A percentile compares a stretch with the other conserved stretches of the same genome.
Evolutionary conservation across 2,797 vertebrate species (phyloP).

Genomic region (Poecile montanus): DNA sequence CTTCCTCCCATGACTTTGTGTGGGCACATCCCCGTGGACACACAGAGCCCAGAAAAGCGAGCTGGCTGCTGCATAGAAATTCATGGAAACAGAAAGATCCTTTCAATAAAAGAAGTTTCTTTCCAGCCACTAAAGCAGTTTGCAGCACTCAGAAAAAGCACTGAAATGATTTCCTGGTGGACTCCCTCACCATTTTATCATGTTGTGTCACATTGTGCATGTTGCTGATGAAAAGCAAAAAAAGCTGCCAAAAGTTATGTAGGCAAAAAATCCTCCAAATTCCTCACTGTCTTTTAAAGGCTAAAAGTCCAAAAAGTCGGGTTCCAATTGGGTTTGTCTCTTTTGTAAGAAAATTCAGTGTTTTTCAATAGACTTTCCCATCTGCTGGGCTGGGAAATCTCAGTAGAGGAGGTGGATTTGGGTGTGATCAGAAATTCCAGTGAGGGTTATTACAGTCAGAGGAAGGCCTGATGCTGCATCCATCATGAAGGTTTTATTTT

Average conservation of each 20-base stretch:
- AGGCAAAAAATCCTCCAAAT: background rate
- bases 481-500: background rate
- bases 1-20: background rate
- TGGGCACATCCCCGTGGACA: background rate
- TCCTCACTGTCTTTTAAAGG: background rate
- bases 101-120: background rate
- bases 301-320: background rate
- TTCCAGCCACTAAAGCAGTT: background rate
- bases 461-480: background rate
- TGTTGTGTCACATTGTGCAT: background rate
- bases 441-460: background rate
- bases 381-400: constrained; percentile 10
- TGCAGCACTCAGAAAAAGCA: background rate
- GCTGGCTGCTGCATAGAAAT: background rate
- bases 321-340: background rate
- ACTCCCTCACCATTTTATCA: background rate
- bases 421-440: background rate
- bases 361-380: background rate
- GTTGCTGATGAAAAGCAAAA: background rate
- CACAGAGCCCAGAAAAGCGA: background rate
- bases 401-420: background rate
- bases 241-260: background rate
- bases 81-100: background rate
- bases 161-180: background rate
- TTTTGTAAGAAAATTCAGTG: background rate